Conservation (phyloP, 2,888 invertebrate genomes). For the Seira sanloemensis region DNA sequence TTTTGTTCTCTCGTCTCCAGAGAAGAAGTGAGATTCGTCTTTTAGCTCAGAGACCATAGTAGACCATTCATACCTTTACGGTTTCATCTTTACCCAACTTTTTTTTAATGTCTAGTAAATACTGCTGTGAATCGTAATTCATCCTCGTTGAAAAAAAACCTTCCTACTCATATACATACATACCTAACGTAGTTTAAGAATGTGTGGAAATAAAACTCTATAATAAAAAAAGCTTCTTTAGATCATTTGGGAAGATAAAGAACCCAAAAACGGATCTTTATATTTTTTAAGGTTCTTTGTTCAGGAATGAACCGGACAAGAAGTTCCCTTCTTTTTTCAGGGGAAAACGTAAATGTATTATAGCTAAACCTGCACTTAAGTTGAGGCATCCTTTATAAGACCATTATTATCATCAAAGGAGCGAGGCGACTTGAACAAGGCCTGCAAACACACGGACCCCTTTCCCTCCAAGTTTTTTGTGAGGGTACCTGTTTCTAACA, state of each 20-base stretch:
- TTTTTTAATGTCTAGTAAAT: slow-evolving; percentile 16
- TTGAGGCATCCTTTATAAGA: neutral
- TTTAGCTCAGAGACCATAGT: too few species aligned
- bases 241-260: slow-evolving; percentile 26
- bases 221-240: neutral
- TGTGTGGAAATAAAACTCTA: neutral
- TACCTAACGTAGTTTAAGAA: neutral
- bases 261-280: slow-evolving; percentile 49
- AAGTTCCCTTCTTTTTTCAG: slow-evolving; percentile 13
- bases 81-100: neutral
- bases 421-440: neutral
- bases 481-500: slow-evolving; percentile 15
- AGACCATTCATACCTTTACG: slow-evolving; percentile 12
- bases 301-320: slow-evolving; percentile 43
- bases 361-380: neutral
- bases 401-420: neutral
- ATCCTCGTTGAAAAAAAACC: slow-evolving; percentile 29
- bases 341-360: slow-evolving; percentile 25
- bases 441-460: neutral
- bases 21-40: too few species aligned
- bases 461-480: slow-evolving; percentile 28
- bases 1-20: too few species aligned
- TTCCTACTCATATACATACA: too few species aligned
- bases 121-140: slow-evolving; percentile 42
- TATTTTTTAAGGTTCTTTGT: slow-evolving; percentile 31